Evolutionary conservation across 1,140 invertebrate genomes (phyloP).

Genomic region (Octopus bimaculoides): DNA sequence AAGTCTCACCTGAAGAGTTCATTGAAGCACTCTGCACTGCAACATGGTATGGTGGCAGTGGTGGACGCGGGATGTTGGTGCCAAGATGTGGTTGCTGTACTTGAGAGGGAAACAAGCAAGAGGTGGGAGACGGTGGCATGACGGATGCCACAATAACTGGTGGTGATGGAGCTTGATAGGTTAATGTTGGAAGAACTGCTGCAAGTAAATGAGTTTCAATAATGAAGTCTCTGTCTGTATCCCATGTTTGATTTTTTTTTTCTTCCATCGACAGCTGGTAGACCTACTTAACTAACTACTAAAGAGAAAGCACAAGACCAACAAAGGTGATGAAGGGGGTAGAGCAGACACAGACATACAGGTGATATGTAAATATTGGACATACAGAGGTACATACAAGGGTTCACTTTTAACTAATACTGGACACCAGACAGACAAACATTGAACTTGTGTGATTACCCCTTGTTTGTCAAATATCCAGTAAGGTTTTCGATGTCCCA

Average conservation of each 20-base stretch:
- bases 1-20: background rate
- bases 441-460: background rate
- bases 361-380: too few species aligned
- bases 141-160: background rate
- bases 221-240: too few species aligned
- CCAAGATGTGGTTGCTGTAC: slow-evolving; percentile 16
- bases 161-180: background rate
- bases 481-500: slow-evolving; percentile 8
- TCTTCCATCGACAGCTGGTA: too few species aligned
- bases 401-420: background rate
- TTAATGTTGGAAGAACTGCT: background rate
- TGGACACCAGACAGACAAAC: slow-evolving; percentile 6
- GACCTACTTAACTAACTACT: too few species aligned
- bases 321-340: too few species aligned
- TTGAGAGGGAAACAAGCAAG: background rate
- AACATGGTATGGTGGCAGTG: slow-evolving; percentile 51
- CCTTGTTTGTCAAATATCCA: slow-evolving; percentile 10
- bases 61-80: slow-evolving; percentile 29
- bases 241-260: too few species aligned
- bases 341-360: too few species aligned
- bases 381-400: too few species aligned
- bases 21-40: slow-evolving; percentile 45
- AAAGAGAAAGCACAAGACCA: too few species aligned
- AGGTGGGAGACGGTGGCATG: background rate
- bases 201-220: background rate